These are phyloP conservation scores for Brevimyrus niger DNA, from an alignment of 2,113 vertebrate species.

Conservation along the genomic window DNA sequence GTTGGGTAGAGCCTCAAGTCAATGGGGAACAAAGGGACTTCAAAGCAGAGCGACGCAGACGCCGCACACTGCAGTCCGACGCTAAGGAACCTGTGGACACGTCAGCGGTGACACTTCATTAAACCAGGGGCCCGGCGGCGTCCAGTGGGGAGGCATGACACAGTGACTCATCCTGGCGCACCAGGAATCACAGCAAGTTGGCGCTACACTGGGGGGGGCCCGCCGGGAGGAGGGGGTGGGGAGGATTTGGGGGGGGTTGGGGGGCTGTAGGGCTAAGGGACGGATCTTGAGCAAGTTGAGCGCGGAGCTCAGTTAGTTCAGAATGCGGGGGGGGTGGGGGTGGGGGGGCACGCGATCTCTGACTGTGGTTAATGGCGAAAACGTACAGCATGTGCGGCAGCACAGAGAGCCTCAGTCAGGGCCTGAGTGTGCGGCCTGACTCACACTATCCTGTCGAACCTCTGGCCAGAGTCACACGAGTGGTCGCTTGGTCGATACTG, in stretches of 20 bases:
- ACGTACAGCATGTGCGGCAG: not conserved
- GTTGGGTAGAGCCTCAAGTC: not conserved
- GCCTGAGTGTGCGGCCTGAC: not conserved
- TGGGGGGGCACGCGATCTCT: not conserved
- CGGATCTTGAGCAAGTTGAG: not conserved
- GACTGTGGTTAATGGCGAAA: not conserved
- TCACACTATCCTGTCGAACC: not conserved
- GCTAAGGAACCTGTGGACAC: not conserved
- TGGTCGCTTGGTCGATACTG: not conserved
- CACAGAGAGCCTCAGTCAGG: not conserved
- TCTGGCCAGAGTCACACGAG: not conserved
- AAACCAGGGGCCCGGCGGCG: not conserved
- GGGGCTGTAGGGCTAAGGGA: not conserved
- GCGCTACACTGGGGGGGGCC: not conserved
- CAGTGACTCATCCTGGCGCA: not conserved
- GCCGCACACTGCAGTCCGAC: not conserved
- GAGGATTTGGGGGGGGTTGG: too few species aligned
- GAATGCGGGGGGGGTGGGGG: not conserved
- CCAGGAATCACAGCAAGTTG: not conserved
- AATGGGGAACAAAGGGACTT: not conserved
- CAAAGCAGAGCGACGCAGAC: not conserved
- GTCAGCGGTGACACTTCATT: not conserved
- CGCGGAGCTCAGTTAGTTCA: not conserved
- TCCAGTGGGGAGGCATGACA: not conserved
- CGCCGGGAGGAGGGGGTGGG: not conserved